These are phyloP conservation scores for Melanotus villosus DNA, from an alignment of 2,888 invertebrate genomes.

Conservation along the genomic window DNA sequence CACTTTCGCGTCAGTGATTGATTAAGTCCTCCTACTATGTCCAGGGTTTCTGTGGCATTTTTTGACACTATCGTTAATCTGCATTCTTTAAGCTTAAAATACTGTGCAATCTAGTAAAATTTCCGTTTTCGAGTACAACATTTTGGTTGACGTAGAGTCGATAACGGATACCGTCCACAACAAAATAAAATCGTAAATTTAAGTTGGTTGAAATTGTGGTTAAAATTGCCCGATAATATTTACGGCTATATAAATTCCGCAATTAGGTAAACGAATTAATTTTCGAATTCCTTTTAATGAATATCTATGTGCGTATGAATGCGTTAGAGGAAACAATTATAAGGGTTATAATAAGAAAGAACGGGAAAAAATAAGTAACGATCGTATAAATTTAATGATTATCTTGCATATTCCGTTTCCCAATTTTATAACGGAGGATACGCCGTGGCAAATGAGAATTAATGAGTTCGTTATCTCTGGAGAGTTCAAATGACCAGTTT, in stretches of 20 bases:
- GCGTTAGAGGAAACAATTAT: not conserved
- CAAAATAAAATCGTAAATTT: too few relatives aligned
- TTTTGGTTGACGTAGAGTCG: not conserved
- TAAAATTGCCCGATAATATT: too few relatives aligned
- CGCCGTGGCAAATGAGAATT: slow-evolving; percentile 56
- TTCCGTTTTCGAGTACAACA: not conserved
- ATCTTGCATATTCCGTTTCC: slow-evolving; percentile 42
- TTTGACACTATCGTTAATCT: slow-evolving; percentile 29
- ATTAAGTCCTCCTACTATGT: slow-evolving; percentile 26
- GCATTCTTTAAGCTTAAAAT: slow-evolving; percentile 7
- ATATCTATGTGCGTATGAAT: too few relatives aligned
- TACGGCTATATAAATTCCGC: too few relatives aligned
- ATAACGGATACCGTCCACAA: too few relatives aligned
- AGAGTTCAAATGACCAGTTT: slow-evolving; percentile 57
- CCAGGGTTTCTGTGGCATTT: slow-evolving; percentile 20
- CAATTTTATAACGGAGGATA: slow-evolving; percentile 52
- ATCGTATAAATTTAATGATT: slow-evolving; percentile 34
- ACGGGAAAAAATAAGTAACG: not conserved
- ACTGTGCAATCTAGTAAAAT: not conserved
- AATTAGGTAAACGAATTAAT: too few relatives aligned
- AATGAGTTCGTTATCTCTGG: slow-evolving; percentile 58
- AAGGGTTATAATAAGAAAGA: slow-evolving; percentile 4
- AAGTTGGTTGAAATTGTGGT: too few relatives aligned
- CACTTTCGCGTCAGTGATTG: slow-evolving; percentile 34
- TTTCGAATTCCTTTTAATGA: too few relatives aligned